phyloP scores from a whole-genome alignment of 2,113 vertebrate species.

The Brachyistius frenatus region DNA sequence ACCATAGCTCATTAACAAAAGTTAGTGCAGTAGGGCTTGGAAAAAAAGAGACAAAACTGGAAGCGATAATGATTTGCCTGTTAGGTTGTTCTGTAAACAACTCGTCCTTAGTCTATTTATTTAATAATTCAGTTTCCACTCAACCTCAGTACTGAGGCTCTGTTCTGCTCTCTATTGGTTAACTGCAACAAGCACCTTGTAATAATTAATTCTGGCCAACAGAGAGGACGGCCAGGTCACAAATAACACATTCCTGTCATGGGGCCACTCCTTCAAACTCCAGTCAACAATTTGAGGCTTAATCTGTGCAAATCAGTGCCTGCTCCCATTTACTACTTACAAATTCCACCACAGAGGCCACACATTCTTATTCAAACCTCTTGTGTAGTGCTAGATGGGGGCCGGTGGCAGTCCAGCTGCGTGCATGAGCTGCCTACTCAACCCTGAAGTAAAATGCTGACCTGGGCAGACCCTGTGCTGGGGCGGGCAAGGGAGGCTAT shows the following conservation, averaged over 20 bases:
- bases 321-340: conserved; percentile 61
- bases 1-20: conserved; percentile 4
- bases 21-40: not conserved
- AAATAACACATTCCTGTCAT: conserved; percentile 66
- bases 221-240: conserved; percentile 31
- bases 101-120: not conserved
- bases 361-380: conserved; percentile 63
- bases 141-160: not conserved
- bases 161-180: conserved; percentile 4
- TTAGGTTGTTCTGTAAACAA: conserved; percentile 2
- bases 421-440: conserved; percentile 59
- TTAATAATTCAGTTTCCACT: conserved; percentile 2
- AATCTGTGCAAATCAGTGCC: conserved; percentile 73
- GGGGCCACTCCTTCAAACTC: conserved; percentile 47
- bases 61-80: not conserved
- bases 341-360: conserved; percentile 61
- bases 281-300: conserved; percentile 56
- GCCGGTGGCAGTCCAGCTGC: conserved; percentile 46
- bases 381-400: conserved; percentile 48
- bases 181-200: conserved; percentile 43
- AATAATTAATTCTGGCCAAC: conserved; percentile 61
- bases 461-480: conserved; percentile 60
- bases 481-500: conserved; percentile 29
- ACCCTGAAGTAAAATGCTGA: conserved; percentile 77
- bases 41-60: not conserved